Percentiles rank a stretch among this genome's conserved stretches.
Evolutionary conservation across 2,797 vertebrate species (phyloP).

Genomic region (Cottoperca gobio): DNA sequence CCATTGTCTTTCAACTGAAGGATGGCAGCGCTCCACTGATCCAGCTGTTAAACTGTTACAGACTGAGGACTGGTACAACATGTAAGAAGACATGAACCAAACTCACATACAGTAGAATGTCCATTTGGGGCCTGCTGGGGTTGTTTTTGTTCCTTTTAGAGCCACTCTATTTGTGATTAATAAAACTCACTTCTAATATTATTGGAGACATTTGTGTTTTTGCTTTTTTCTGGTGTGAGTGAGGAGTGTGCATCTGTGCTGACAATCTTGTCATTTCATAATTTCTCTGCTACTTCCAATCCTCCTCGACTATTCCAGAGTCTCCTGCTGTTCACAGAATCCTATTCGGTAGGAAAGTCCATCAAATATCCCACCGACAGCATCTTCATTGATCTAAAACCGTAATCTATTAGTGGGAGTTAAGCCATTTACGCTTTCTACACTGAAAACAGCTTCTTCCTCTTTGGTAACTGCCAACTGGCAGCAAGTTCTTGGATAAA

Average conservation of each 20-base stretch:
- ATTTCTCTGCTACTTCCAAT: conserved; percentile 28
- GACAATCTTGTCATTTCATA: conserved; percentile 5
- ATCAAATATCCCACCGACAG: conserved; percentile 54
- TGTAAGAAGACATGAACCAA: conserved; percentile 44
- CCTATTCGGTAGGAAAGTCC: conserved; percentile 46
- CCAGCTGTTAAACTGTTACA: conserved; percentile 6
- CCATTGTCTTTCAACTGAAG: conserved; percentile 34
- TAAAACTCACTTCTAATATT: conserved; percentile 86
- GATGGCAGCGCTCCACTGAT: conserved; percentile 13
- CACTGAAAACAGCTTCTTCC: conserved; percentile 49
- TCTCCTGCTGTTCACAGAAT: conserved; percentile 35
- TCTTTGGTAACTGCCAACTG: conserved; percentile 57
- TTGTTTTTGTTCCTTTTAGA: conserved; percentile 77
- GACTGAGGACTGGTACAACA: conserved; percentile 19
- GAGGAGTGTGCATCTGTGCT: not conserved
- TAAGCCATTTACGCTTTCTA: conserved; percentile 60
- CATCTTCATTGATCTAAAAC: conserved; percentile 63
- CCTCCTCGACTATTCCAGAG: conserved; percentile 6
- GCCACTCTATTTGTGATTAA: conserved; percentile 85
- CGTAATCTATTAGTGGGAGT: conserved; percentile 60
- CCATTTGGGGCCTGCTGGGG: conserved; percentile 62
- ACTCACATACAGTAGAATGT: conserved; percentile 63
- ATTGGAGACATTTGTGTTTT: conserved; percentile 26
- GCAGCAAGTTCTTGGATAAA: conserved; percentile 54
- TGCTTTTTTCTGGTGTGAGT: not conserved